These are phyloP conservation scores for Cryptocephalus moraei DNA, from an alignment of 2,888 invertebrate species.

Conservation along the genomic window DNA sequence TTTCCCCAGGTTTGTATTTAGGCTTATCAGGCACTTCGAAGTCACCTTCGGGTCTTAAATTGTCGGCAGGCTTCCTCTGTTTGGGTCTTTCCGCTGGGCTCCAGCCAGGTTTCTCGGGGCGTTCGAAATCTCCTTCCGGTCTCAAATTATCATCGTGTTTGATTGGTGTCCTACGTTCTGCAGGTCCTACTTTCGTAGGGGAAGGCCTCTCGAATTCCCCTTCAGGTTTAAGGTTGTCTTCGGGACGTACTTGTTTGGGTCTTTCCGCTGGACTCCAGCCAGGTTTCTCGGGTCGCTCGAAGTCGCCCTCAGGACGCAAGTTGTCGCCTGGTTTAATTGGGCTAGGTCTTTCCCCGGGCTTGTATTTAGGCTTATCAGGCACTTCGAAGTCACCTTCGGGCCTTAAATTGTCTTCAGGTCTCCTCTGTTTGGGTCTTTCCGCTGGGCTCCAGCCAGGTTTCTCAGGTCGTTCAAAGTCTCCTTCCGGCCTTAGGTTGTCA, in stretches of 20 bases:
- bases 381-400: conserved; percentile 43
- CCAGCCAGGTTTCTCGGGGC: conserved; percentile 36
- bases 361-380: conserved; percentile 30
- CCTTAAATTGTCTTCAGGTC: conserved; percentile 41
- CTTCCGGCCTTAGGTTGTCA: conserved; percentile 38
- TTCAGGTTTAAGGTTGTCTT: conserved; percentile 48
- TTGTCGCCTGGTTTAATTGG: conserved; percentile 39
- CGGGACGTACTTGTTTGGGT: conserved; percentile 38
- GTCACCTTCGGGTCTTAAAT: conserved; percentile 29
- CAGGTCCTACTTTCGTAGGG: conserved; percentile 38
- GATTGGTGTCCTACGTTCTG: conserved; percentile 36
- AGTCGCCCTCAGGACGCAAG: conserved; percentile 46
- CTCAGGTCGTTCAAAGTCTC: conserved; percentile 42
- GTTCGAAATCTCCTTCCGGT: conserved; percentile 46
- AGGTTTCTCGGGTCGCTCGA: conserved; percentile 37
- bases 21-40: conserved; percentile 27
- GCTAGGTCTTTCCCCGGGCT: conserved; percentile 35
- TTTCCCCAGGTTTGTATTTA: conserved; percentile 31
- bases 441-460: conserved; percentile 35
- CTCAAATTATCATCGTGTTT: conserved; percentile 45
- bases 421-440: conserved; percentile 31
- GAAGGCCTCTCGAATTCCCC: conserved; percentile 42
- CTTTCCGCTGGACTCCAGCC: conserved; percentile 36
- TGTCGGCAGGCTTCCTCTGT: conserved; percentile 35
- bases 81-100: conserved; percentile 39